phyloP scores from a whole-genome alignment of 2,113 vertebrate species.

The Passer montanus region DNA sequence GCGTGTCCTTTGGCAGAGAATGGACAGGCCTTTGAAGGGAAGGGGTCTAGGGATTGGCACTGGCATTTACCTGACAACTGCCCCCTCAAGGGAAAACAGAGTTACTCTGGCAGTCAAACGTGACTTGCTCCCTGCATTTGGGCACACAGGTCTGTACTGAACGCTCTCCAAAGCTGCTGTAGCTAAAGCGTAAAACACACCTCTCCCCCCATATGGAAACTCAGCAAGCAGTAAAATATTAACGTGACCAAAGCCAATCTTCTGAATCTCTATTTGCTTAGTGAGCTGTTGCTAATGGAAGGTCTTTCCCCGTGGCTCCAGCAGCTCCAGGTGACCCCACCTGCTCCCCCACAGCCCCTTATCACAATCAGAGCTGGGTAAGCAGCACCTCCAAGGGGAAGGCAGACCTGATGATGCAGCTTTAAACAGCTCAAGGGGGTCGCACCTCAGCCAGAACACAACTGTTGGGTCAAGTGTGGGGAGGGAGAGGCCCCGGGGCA shows the following conservation, averaged over 20 bases:
- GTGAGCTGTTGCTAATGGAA: conserved; percentile 39
- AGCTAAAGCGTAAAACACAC: conserved; percentile 32
- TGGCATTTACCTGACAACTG: background rate
- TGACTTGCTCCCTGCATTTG: background rate
- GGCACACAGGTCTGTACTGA: background rate
- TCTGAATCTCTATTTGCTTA: conserved; percentile 43
- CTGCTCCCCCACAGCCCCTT: background rate
- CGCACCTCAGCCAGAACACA: conserved; percentile 16
- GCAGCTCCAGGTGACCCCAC: background rate
- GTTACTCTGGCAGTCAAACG: background rate
- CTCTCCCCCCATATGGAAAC: background rate
- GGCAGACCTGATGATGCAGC: background rate
- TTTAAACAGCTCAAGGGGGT: background rate
- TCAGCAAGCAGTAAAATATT: conserved; percentile 74
- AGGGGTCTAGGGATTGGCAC: background rate
- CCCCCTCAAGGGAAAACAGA: background rate
- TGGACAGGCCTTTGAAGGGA: background rate
- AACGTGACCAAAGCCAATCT: conserved; percentile 56
- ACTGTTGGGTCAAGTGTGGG: conserved; percentile 64
- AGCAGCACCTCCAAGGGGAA: conserved; percentile 23
- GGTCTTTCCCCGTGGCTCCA: background rate
- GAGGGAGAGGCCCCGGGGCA: conserved; percentile 63
- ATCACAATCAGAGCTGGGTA: background rate
- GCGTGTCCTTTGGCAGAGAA: background rate
- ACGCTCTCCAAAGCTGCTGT: background rate